These are phyloP conservation scores for Regulus satrapa DNA, from an alignment of 2,113 vertebrate genomes.

Conservation along the genomic window DNA sequence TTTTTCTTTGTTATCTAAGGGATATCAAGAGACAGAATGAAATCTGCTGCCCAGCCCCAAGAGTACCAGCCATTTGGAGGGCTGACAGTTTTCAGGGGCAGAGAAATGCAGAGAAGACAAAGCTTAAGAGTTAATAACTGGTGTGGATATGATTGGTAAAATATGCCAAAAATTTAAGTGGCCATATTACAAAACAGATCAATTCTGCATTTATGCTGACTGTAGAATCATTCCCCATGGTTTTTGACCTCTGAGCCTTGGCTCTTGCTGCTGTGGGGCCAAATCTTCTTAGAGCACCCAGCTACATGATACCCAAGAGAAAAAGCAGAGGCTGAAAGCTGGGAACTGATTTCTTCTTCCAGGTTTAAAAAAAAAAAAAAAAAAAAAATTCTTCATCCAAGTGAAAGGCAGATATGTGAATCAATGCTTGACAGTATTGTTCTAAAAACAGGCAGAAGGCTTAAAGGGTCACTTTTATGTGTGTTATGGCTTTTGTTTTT, in stretches of 20 bases:
- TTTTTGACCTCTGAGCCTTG: neutral
- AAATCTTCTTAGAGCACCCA: neutral
- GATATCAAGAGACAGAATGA: neutral
- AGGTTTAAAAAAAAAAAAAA: neutral
- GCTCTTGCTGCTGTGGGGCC: neutral
- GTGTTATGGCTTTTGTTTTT: neutral
- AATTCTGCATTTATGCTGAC: neutral
- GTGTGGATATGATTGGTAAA: fast-evolving
- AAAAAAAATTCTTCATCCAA: neutral
- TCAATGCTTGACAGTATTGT: neutral
- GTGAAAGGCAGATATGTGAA: neutral
- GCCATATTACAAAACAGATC: neutral
- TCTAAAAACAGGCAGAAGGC: neutral
- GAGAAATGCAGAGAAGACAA: neutral
- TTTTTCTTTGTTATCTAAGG: neutral
- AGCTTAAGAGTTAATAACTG: neutral
- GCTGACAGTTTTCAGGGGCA: neutral
- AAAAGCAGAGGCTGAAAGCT: neutral
- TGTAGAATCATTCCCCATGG: neutral
- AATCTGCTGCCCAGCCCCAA: neutral
- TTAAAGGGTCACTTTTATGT: neutral
- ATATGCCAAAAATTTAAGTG: neutral
- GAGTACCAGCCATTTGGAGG: neutral
- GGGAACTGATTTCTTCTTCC: neutral
- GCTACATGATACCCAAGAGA: neutral